Percentiles rank a stretch among this genome's conserved stretches.
Conservation (phyloP, 2,888 invertebrate genomes). For the Cyrtodaria siliqua region DNA sequence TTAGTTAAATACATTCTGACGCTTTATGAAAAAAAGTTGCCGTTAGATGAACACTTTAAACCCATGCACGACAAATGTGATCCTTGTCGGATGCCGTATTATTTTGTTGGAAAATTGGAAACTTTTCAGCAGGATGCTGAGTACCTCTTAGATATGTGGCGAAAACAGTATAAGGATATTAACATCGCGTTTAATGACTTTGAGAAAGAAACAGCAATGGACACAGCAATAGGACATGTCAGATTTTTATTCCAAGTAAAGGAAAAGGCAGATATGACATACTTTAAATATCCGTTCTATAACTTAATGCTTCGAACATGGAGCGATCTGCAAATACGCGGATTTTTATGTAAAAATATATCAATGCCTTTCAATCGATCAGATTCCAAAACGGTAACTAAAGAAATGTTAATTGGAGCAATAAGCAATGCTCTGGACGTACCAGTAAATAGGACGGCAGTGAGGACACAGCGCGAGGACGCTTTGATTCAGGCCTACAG, state of each 20-base stretch:
- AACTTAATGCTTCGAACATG: constrained; percentile 65
- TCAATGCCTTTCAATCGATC: constrained; percentile 58
- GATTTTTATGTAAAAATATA: constrained; percentile 64
- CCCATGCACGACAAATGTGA: constrained; percentile 68
- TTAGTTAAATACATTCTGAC: constrained; percentile 68
- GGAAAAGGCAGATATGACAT: constrained; percentile 38
- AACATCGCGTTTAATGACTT: constrained; percentile 65
- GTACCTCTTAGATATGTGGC: constrained; percentile 56
- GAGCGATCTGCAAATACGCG: constrained; percentile 73
- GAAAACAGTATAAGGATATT: constrained; percentile 46
- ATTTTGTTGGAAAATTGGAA: constrained; percentile 72
- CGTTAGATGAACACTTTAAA: constrained; percentile 67
- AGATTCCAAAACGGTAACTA: constrained; percentile 34
- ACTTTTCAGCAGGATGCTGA: constrained; percentile 63
- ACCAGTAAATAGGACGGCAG: constrained; percentile 26
- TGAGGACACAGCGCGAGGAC: constrained; percentile 65
- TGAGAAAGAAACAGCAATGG: constrained; percentile 64
- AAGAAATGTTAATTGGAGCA: constrained; percentile 37
- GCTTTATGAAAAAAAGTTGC: constrained; percentile 22
- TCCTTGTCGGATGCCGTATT: constrained; percentile 67
- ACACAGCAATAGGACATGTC: constrained; percentile 36
- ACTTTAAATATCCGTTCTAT: constrained; percentile 59
- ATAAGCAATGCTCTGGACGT: constrained; percentile 39
- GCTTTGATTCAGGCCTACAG: constrained; percentile 70
- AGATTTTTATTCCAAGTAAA: constrained; percentile 48